Evolutionary conservation across 2,113 vertebrate species (phyloP), one percentile per base, ranked within the genome.

Genomic region (Solea senegalensis): DNA sequence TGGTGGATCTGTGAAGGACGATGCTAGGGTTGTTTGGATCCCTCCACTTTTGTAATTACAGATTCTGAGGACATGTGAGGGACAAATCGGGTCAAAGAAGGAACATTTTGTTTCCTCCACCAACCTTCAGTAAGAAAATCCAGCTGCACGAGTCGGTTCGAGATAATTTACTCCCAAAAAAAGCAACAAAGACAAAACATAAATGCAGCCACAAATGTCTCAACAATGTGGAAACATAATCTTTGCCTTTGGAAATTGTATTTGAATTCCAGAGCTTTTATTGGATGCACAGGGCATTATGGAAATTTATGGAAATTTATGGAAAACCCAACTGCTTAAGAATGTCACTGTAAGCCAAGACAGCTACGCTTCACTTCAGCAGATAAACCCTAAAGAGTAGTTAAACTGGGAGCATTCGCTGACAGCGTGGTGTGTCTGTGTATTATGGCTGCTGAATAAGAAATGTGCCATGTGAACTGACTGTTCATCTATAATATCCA

Each of bases 281-380:
- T 12, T 48, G 4, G 52, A 21, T 48, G 15, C 40, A 44, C 1
- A 21, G 44, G 51, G 16, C 9, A 76, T 72, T 82, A 82, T 34
- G 66, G 28, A 69, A 66, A 81, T 81, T 7, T 27, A 71, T 80
- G 61, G 13, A 82, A 67, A 82, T 82, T 41, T 66, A 76, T 73
- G 52, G 12, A 81, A 76, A 81, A 64, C 44, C 61, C 40, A 67
- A 65, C 71, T 57, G 67, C 61, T 57, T 5, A 41, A 12, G 44
- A 63, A 71, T 50, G 62, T 67, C 61, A 79, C 41, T 3, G 69
- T 16, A 13, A 69, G 63, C 39, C 40, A 52, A 48, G 46, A 28
- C 16, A 28, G 68, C 44, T 68, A n/a, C 0, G 53, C 61, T 73
- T 58, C 26, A 57, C 56, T 57, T 65, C 58, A 61, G 46, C 53